Conservation (phyloP, 1,140 invertebrate genomes). For the Atta texana region DNA sequence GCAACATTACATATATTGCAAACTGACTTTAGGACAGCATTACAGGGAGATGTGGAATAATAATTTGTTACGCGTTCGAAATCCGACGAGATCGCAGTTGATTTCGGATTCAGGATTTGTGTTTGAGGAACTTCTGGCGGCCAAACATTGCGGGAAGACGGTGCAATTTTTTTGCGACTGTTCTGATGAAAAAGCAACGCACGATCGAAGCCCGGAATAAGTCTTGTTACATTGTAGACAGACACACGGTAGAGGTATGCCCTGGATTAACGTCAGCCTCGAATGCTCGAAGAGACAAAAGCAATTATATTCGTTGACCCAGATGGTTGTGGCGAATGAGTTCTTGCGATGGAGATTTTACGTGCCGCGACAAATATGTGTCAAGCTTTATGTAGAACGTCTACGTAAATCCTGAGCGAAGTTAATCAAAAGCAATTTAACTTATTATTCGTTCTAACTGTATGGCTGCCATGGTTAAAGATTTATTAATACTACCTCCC, state of each 20-base stretch:
- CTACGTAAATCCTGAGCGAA: slow-evolving; percentile 15
- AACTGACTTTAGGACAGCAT: neutral
- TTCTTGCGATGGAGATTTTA: slow-evolving; percentile 57
- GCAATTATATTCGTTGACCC: slow-evolving; percentile 59
- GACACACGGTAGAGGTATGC: neutral
- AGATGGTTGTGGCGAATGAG: slow-evolving; percentile 30
- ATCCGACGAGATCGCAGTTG: neutral
- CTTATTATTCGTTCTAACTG: slow-evolving; percentile 30
- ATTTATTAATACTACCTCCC: slow-evolving; percentile 24
- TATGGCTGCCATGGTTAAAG: too few relatives aligned
- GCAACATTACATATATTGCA: neutral
- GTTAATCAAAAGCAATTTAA: slow-evolving; percentile 57
- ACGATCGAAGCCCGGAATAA: slow-evolving; percentile 37
- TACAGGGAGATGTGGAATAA: neutral
- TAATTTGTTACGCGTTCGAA: neutral
- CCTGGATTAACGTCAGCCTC: slow-evolving; percentile 37
- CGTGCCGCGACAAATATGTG: slow-evolving; percentile 48
- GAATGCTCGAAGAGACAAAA: slow-evolving; percentile 47
- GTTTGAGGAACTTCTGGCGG: slow-evolving; percentile 8
- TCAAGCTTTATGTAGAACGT: slow-evolving; percentile 35
- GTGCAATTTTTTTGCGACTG: neutral
- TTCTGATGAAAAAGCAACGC: slow-evolving; percentile 49
- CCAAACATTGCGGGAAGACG: slow-evolving; percentile 12
- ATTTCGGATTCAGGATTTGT: slow-evolving; percentile 40
- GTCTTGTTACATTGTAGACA: slow-evolving; percentile 43